phyloP scores from a whole-genome alignment of 2,113 vertebrate genomes.

The Patagioenas fasciata region DNA sequence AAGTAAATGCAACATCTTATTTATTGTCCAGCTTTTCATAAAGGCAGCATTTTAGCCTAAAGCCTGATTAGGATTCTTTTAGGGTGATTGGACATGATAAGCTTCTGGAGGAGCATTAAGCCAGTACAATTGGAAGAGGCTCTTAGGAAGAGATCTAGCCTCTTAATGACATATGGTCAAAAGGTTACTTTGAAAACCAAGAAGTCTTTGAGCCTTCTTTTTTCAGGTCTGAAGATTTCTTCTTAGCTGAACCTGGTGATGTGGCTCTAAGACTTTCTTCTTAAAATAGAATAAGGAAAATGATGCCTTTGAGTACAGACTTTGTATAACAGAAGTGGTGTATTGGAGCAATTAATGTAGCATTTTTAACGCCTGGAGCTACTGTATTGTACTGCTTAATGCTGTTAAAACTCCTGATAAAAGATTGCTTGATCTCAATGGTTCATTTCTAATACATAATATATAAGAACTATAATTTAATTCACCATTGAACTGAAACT shows the following conservation, averaged over 20 bases:
- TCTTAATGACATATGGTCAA: slow-evolving; percentile 50
- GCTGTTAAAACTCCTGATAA: not conserved
- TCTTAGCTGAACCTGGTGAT: not conserved
- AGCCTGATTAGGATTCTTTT: slow-evolving; percentile 58
- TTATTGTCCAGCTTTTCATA: not conserved
- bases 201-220: not conserved
- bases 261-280: not conserved
- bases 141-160: slow-evolving; percentile 44
- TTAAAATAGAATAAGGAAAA: not conserved
- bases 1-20: not conserved
- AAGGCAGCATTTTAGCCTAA: not conserved
- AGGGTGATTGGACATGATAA: slow-evolving; percentile 45
- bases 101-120: slow-evolving; percentile 13
- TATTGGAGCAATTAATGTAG: not conserved
- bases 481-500: not conserved
- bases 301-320: not conserved
- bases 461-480: not conserved
- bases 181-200: slow-evolving; percentile 29
- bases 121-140: slow-evolving; percentile 43
- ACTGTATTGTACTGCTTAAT: not conserved
- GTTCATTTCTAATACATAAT: not conserved
- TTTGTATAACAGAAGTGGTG: not conserved
- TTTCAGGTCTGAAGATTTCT: not conserved
- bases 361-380: not conserved
- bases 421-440: not conserved